Conservation (phyloP, 2,113 vertebrate species). For the Chauna torquata region DNA sequence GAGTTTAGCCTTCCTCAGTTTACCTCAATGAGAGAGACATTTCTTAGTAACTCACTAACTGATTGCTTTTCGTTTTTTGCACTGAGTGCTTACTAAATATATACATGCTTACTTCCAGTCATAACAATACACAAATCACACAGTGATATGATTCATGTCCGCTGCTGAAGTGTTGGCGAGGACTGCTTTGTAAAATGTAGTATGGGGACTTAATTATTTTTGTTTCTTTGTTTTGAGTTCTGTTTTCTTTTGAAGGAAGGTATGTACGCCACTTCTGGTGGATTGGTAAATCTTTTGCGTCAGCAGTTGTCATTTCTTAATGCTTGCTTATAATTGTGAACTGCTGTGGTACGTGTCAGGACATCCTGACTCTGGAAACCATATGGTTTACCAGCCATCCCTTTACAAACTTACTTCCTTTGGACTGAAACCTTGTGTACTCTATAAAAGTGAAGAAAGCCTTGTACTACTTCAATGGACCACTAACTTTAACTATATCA, state of each 20-base stretch:
- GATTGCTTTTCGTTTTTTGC: background rate
- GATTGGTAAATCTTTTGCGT: slow-evolving; percentile 2
- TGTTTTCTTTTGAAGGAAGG: slow-evolving; percentile 14
- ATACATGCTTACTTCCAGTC: slow-evolving; percentile 11
- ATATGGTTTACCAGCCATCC: slow-evolving; percentile 42
- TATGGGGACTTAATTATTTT: background rate
- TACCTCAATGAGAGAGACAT: background rate
- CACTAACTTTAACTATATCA: background rate
- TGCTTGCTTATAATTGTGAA: slow-evolving; percentile 56
- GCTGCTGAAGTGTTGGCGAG: background rate
- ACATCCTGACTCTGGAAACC: slow-evolving; percentile 56
- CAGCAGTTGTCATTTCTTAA: slow-evolving; percentile 34
- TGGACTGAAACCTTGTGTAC: background rate
- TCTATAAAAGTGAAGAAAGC: background rate
- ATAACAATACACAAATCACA: slow-evolving; percentile 21
- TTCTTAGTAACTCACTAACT: background rate
- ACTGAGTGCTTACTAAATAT: slow-evolving; percentile 13
- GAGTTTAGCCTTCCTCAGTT: background rate
- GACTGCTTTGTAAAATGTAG: background rate
- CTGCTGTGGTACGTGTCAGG: slow-evolving; percentile 42
- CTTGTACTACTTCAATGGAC: background rate
- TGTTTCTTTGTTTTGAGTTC: background rate
- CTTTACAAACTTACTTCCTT: slow-evolving; percentile 22
- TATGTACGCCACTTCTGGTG: background rate
- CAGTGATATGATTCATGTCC: background rate